Evolutionary conservation across 1,140 invertebrate species (phyloP).

Genomic region (Heliothis virescens): DNA sequence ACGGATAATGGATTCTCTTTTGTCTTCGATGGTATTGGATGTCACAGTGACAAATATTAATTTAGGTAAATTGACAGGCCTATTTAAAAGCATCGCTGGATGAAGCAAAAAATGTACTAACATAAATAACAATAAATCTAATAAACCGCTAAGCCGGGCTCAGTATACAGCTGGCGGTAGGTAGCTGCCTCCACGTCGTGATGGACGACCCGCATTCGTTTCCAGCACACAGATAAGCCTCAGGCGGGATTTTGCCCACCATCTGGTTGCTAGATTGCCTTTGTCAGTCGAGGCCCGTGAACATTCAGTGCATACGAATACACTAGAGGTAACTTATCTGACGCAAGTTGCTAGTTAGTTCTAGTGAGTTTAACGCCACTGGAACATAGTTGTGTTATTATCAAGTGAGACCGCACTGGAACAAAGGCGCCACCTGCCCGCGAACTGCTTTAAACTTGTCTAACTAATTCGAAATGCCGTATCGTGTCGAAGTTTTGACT

Average conservation of each 20-base stretch:
- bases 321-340: slow-evolving; percentile 46
- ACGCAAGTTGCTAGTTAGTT: slow-evolving; percentile 55
- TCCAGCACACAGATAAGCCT: slow-evolving; percentile 39
- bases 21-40: background rate
- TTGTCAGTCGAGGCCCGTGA: slow-evolving; percentile 38
- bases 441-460: slow-evolving; percentile 66
- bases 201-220: slow-evolving; percentile 50
- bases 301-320: slow-evolving; percentile 33
- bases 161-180: slow-evolving; percentile 25
- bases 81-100: slow-evolving; percentile 15
- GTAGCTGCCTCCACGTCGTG: slow-evolving; percentile 25
- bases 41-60: background rate
- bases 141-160: slow-evolving; percentile 38
- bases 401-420: slow-evolving; percentile 62
- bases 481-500: slow-evolving; percentile 58
- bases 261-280: slow-evolving; percentile 48
- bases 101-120: slow-evolving; percentile 41
- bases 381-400: slow-evolving; percentile 70
- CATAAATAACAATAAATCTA: slow-evolving; percentile 46
- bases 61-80: slow-evolving; percentile 16
- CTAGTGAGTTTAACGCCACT: slow-evolving; percentile 49
- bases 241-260: slow-evolving; percentile 36
- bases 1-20: background rate
- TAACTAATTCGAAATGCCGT: slow-evolving; percentile 61
- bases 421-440: slow-evolving; percentile 62